phyloP scores from a whole-genome alignment of 2,113 vertebrate genomes.

The Calidris pugnax region DNA sequence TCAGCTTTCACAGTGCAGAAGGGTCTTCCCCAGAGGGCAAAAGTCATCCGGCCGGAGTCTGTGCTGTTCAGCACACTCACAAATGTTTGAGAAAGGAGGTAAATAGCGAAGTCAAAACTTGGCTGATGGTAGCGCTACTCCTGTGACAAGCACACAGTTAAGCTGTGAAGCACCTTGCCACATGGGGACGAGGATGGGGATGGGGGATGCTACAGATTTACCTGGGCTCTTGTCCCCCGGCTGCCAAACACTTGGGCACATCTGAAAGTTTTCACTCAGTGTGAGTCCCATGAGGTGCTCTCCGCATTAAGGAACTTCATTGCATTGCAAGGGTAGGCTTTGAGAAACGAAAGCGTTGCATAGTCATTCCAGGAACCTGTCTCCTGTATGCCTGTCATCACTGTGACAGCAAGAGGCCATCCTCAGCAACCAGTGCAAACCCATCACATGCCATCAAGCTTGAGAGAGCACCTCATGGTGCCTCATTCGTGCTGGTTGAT shows the following conservation, averaged over 20 bases:
- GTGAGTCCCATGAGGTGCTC: not conserved
- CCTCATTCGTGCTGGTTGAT: not conserved
- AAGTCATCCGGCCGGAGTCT: not conserved
- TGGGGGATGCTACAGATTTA: not conserved
- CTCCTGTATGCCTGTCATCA: not conserved
- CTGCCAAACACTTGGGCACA: not conserved
- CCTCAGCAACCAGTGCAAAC: not conserved
- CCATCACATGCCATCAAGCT: not conserved
- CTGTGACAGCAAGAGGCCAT: not conserved
- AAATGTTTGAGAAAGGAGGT: not conserved
- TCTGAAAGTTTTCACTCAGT: not conserved
- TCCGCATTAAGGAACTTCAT: not conserved
- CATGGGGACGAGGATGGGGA: not conserved
- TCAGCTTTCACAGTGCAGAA: not conserved
- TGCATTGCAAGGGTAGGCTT: not conserved
- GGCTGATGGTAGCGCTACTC: not conserved
- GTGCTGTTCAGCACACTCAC: not conserved
- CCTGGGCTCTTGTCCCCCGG: accelerated
- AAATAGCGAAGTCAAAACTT: not conserved
- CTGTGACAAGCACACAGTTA: not conserved
- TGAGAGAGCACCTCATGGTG: not conserved
- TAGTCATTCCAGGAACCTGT: not conserved
- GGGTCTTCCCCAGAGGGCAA: not conserved
- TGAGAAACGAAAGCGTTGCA: not conserved
- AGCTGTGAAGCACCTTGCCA: not conserved